These are phyloP conservation scores for Phasianus colchicus DNA, from an alignment of 2,113 vertebrate species.

Conservation along the genomic window DNA sequence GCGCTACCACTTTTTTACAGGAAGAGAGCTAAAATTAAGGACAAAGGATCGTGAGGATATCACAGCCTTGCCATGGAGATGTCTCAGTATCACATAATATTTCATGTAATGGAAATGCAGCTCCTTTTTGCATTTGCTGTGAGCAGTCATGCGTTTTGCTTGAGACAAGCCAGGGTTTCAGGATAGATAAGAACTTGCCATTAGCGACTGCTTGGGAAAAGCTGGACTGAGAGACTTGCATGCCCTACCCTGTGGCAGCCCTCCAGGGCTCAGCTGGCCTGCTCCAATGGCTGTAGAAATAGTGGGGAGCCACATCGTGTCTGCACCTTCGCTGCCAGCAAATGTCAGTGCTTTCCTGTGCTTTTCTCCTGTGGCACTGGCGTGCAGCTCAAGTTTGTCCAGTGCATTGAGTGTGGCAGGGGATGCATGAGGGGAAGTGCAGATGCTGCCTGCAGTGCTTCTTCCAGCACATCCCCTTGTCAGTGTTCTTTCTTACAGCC, in stretches of 20 bases:
- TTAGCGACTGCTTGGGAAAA: conserved; percentile 10
- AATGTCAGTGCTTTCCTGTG: neutral
- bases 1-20: neutral
- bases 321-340: neutral
- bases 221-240: neutral
- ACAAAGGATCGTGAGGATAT: neutral
- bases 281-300: neutral
- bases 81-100: rapidly evolving
- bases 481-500: rapidly evolving
- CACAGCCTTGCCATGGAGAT: neutral
- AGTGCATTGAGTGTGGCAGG: rapidly evolving
- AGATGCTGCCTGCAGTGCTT: rapidly evolving
- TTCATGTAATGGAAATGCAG: neutral
- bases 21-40: neutral
- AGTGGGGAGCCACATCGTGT: neutral
- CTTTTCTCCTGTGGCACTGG: neutral
- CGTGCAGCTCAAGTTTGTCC: neutral
- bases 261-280: neutral
- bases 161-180: conserved; percentile 15
- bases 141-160: conserved; percentile 1
- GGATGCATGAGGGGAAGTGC: rapidly evolving
- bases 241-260: neutral
- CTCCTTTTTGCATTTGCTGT: neutral
- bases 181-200: neutral
- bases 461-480: neutral